Base-by-base conservation (phyloP, 2,113 vertebrate genomes). In the Ailuropoda melanoleuca region DNA sequence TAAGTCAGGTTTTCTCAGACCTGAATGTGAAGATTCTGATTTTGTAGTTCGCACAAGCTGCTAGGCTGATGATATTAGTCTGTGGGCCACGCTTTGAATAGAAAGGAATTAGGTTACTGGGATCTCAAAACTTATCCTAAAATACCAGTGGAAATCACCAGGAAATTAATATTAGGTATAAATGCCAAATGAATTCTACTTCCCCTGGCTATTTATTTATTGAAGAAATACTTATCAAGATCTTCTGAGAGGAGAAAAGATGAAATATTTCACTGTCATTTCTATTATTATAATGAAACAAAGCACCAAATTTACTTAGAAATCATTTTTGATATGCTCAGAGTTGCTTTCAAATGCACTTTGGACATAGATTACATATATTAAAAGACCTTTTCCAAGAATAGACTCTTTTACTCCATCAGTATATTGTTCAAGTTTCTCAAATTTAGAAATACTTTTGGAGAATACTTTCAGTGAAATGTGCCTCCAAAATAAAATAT, bases 401-500 rank as follows among this genome's bases (percentile, higher is more conserved):
- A 53, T 29, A 77, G 21, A 34, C n/a, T 62, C 26, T 77, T n/a
- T 83, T 37, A 46, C 18, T 84, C 66, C 80, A 26, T 50, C 60
- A 43, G 10, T 2, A 50, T 46, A 50, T 60, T 91, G 77, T 74
- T 95, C 34, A 90, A 80, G 10, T 50, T 90, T 4, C 19, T 85
- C 24, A 43, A 84, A 92, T 34, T 90, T 68, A 23, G 80, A 84
- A 90, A 93, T 56, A 94, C 6, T 88, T 78, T 60, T 56, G 56
- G 26, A 93, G 64, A 75, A 68, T 62, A 83, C 14, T 50, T 89
- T 66, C 4, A 74, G 53, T 83, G 26, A 82, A 92, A 62, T 85
- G 29, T 74, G 55, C n/a, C 29, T 68, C n/a, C 43, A 85, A 62
- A 88, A 80, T 93, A 77, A 97, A 92, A 87, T 74, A 86, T 95